Base-by-base conservation (phyloP, 2,888 invertebrate species). In the Catocala fraxini region DNA sequence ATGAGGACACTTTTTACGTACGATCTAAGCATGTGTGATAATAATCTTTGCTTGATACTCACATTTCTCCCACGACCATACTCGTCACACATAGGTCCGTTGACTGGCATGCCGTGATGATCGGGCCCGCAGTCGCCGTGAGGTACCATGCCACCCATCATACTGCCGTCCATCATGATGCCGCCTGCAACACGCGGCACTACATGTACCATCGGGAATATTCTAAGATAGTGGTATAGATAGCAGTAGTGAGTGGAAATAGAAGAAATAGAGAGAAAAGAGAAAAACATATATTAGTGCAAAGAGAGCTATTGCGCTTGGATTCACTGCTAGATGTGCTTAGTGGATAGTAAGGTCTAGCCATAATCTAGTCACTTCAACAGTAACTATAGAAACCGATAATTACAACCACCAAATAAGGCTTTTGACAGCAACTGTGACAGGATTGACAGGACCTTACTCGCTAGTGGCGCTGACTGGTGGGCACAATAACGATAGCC, bases 91-190 rank as follows among this genome's bases (percentile, higher is more conserved):
- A 94, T 90, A 55, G 93, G 91, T 12, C 93, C 93, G 70, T 90
- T 91, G 71, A 88, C 82, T 0, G 89, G 83, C 87, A 90, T 88
- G 11, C 87, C 87, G 77, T 94, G 94, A 75, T 94, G 94, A 46
- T 94, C 94, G 0, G 93, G 92, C 0, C 88, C 91, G 69, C 94
- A 94, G 77, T 94, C 91, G 0, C 89, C 89, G 58, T 91, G 91
- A 4, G 81, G 78, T 65, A 88, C 82, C 91, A 92, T 90, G 12
- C 90, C 89, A 1, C 91, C 90, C 91, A 94, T 89, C 91, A 93
- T 92, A 42, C 89, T 85, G 9, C 91, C 88, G 65, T 94, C 94
- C 94, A 94, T 94, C 94, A 94, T 94, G 69, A 94, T 94, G 59
- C 94, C 94, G 59, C 94, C 94, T 94, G 79, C 59, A 77, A 70